Evolutionary conservation across 2,113 vertebrate species (phyloP).

Genomic region (Emydocephalus ijimae): DNA sequence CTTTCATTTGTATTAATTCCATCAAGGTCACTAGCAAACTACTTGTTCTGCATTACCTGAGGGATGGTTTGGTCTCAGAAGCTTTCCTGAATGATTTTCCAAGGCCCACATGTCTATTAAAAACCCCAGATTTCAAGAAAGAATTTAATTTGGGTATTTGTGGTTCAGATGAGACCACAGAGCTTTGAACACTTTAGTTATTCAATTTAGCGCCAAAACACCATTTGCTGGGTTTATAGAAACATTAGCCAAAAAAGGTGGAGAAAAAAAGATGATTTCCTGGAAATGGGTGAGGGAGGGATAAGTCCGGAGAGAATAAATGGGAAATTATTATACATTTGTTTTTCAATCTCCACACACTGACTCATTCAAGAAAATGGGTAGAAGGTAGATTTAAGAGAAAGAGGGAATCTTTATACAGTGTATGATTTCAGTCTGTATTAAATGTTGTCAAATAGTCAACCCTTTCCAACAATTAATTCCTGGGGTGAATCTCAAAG

Average conservation of each 20-base stretch:
- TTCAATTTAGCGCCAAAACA: not conserved
- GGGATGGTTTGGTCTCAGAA: slow-evolving; percentile 33
- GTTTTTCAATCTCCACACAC: not conserved
- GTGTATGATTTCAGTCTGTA: not conserved
- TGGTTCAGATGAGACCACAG: not conserved
- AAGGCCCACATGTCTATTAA: slow-evolving; percentile 26
- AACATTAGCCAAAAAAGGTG: not conserved
- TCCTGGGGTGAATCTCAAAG: not conserved
- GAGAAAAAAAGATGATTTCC: not conserved
- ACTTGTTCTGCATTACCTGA: slow-evolving; percentile 24
- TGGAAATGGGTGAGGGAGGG: not conserved
- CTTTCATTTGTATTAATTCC: slow-evolving; percentile 25
- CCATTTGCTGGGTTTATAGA: not conserved
- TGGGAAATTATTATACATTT: not conserved
- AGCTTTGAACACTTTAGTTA: not conserved
- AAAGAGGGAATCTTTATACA: not conserved
- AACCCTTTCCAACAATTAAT: not conserved
- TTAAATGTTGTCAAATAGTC: not conserved
- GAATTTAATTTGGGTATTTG: not conserved
- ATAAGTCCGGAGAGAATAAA: not conserved
- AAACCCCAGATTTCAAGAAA: not conserved
- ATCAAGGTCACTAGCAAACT: slow-evolving; percentile 50
- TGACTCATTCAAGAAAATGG: slow-evolving; percentile 1
- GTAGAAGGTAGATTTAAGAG: not conserved
- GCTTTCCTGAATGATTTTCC: not conserved